A percentile compares a stretch with the other conserved stretches of the same genome.
Conservation (phyloP, 2,888 invertebrate genomes). For the Amblyjoppa fuscipennis region DNA sequence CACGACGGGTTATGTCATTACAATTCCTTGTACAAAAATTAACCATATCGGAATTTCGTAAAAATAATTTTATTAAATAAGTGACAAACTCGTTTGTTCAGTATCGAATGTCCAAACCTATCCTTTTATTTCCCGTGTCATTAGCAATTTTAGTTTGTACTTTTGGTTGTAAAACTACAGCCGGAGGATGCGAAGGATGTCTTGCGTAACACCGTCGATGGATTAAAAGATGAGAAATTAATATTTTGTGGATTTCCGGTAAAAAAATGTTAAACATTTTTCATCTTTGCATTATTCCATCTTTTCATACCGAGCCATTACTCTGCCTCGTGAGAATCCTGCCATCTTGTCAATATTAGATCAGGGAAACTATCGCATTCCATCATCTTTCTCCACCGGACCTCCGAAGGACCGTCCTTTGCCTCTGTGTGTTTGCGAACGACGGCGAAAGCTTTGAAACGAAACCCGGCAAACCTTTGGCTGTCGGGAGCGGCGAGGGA, state of each 20-base stretch:
- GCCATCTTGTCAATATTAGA: constrained; percentile 11
- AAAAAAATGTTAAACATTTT: background rate
- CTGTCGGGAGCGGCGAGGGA: constrained; percentile 19
- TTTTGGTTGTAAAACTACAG: no score
- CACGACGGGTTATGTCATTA: no score
- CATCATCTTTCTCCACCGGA: background rate
- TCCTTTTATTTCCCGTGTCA: no score
- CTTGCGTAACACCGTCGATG: background rate
- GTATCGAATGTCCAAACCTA: no score
- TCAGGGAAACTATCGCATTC: constrained; percentile 29
- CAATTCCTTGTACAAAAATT: no score
- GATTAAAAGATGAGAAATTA: background rate
- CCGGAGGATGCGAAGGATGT: no score
- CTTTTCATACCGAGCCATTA: background rate
- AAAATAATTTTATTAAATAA: no score
- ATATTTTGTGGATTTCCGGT: background rate
- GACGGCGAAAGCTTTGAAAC: constrained; percentile 34
- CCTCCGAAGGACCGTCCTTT: background rate
- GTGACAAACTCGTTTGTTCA: no score
- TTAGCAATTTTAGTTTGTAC: no score
- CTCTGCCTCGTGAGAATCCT: constrained; percentile 2
- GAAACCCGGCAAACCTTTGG: constrained; percentile 27
- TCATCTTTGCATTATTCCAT: background rate
- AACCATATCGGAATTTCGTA: no score
- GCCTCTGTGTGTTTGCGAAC: background rate